A percentile compares a stretch with the other conserved stretches of the same genome.
These are phyloP conservation scores for Agelastica alni DNA, from an alignment of 2,888 invertebrate species.

Conservation along the genomic window DNA sequence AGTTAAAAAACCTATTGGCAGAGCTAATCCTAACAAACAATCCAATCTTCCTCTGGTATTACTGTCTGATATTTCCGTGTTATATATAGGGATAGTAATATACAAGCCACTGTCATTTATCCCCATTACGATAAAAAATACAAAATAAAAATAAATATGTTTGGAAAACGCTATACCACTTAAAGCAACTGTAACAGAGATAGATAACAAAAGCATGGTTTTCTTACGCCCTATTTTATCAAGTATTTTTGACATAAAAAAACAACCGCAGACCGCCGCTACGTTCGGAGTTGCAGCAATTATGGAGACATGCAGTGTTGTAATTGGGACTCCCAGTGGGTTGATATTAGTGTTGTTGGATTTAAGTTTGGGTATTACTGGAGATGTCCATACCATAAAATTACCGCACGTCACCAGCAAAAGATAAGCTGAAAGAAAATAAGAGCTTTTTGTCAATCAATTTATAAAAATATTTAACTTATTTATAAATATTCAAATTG, in stretches of 20 bases:
- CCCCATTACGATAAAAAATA: background rate
- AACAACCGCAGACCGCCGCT: background rate
- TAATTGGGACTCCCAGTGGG: too few relatives aligned
- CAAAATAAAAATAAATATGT: background rate
- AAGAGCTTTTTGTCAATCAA: too few relatives aligned
- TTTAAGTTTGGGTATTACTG: too few relatives aligned
- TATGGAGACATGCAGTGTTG: background rate
- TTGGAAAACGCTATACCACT: background rate
- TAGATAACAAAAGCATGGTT: background rate
- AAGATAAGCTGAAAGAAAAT: too few relatives aligned
- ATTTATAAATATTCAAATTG: too few relatives aligned
- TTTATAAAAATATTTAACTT: too few relatives aligned
- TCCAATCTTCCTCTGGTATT: background rate
- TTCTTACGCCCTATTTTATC: background rate
- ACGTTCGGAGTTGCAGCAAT: background rate
- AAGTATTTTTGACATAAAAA: background rate
- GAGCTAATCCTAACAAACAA: background rate
- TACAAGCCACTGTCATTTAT: background rate
- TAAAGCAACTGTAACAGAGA: background rate
- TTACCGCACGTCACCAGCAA: too few relatives aligned
- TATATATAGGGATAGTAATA: background rate
- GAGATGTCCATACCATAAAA: too few relatives aligned
- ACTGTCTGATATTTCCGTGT: background rate
- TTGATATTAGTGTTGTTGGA: too few relatives aligned
- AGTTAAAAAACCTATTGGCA: background rate